phyloP scores from a whole-genome alignment of 1,140 invertebrate species.

The Zophobas morio region DNA sequence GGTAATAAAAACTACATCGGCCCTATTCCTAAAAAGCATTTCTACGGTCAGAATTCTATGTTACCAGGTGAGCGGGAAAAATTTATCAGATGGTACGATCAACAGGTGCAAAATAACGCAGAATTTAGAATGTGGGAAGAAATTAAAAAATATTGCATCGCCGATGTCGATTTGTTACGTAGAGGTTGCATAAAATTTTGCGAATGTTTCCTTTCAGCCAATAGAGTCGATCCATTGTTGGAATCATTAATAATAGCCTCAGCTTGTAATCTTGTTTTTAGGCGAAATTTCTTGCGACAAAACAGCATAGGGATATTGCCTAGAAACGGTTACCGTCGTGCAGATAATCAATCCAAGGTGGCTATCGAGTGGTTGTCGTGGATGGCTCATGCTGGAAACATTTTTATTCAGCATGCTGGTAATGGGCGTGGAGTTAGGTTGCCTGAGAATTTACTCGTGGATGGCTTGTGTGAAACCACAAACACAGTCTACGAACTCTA shows the following conservation, averaged over 20 bases:
- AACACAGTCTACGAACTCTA: constrained; percentile 31
- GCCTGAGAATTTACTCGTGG: constrained; percentile 1
- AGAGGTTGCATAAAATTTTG: too few species aligned
- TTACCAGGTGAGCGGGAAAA: constrained; percentile 6
- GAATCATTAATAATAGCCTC: too few species aligned
- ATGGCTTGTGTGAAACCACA: constrained; percentile 12
- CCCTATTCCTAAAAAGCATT: constrained; percentile 32
- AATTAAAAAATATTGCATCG: too few species aligned
- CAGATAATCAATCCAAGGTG: not conserved
- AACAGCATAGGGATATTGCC: too few species aligned
- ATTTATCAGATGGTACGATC: constrained; percentile 45
- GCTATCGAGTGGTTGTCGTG: not conserved
- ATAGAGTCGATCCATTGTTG: too few species aligned
- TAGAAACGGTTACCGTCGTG: too few species aligned
- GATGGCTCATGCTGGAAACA: not conserved
- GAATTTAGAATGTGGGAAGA: too few species aligned
- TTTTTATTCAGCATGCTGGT: constrained; percentile 3
- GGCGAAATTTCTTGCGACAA: too few species aligned
- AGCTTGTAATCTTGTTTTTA: too few species aligned
- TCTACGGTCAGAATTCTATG: constrained; percentile 42
- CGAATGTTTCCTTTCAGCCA: too few species aligned
- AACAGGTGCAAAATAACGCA: too few species aligned
- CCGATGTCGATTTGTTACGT: too few species aligned
- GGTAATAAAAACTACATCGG: constrained; percentile 49
- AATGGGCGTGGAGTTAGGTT: constrained; percentile 10